phyloP scores from a whole-genome alignment of 1,140 invertebrate species.

The Lepidotrigona ventralis region DNA sequence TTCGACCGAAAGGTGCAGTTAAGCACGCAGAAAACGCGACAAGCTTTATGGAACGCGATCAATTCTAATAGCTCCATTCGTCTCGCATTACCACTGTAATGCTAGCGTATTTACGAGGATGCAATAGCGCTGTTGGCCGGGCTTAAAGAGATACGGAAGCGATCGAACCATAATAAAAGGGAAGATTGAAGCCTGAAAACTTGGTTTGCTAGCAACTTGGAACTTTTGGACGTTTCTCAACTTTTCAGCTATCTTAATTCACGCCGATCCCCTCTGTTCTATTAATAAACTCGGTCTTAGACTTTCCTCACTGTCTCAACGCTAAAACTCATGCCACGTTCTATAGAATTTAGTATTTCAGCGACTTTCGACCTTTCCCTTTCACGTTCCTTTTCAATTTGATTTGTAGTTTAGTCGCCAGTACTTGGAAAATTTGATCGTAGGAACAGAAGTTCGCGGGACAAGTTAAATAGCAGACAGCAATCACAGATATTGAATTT shows the following conservation, averaged over 20 bases:
- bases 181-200: constrained; percentile 49
- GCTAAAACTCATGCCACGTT: background rate
- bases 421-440: background rate
- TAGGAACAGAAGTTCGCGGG: background rate
- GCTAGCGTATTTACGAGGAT: constrained; percentile 43
- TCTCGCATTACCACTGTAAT: constrained; percentile 42
- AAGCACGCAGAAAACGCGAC: constrained; percentile 33
- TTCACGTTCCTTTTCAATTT: background rate
- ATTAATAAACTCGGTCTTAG: constrained; percentile 6
- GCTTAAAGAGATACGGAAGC: constrained; percentile 49
- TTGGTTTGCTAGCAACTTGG: constrained; percentile 38
- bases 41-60: constrained; percentile 52
- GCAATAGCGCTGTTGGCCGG: constrained; percentile 24
- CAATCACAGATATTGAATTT: background rate
- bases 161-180: constrained; percentile 61
- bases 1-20: background rate
- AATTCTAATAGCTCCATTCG: constrained; percentile 56
- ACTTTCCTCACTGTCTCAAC: background rate
- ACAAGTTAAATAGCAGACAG: background rate
- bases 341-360: too few relatives aligned
- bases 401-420: background rate
- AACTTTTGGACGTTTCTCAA: constrained; percentile 55
- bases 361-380: background rate
- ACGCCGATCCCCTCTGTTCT: background rate
- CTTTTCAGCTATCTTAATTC: constrained; percentile 18